Evolutionary conservation across 2,797 vertebrate species (phyloP).

Genomic region (Sus cebifrons): DNA sequence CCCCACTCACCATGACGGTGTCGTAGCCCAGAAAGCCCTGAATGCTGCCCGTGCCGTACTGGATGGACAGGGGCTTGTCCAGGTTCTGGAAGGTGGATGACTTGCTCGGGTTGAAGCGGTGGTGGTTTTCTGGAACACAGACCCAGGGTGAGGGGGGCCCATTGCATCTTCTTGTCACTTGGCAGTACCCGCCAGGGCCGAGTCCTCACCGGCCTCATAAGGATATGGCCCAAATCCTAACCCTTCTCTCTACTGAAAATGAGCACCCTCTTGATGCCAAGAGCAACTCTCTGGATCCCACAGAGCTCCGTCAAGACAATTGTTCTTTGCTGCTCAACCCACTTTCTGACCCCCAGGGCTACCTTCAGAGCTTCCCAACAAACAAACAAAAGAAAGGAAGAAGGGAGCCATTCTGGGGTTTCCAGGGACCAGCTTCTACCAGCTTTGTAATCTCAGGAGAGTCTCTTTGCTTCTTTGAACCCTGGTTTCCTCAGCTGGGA

Average conservation of each 20-base stretch:
- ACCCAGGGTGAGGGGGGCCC: background rate
- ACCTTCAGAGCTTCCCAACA: background rate
- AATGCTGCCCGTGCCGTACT: slow-evolving; percentile 89
- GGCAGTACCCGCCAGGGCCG: background rate
- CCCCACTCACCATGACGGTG: slow-evolving; percentile 83
- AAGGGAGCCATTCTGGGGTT: background rate
- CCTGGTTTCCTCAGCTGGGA: background rate
- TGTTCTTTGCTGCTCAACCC: background rate
- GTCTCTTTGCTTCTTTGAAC: background rate
- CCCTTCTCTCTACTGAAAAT: background rate
- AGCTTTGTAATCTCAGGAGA: background rate
- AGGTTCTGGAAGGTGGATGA: slow-evolving; percentile 89
- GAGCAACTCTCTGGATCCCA: background rate
- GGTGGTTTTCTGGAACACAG: slow-evolving; percentile 85
- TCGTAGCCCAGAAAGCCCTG: slow-evolving; percentile 88
- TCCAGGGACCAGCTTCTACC: background rate
- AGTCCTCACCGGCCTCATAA: background rate
- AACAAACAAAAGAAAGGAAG: background rate
- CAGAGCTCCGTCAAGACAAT: background rate
- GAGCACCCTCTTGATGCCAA: background rate
- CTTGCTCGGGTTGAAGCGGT: slow-evolving; percentile 77
- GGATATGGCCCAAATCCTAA: fast-evolving
- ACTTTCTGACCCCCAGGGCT: background rate
- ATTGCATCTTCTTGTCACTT: background rate
- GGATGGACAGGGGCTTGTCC: slow-evolving; percentile 81